Evolutionary conservation across 2,888 invertebrate genomes (phyloP), one percentile per base, ranked within the genome.

Genomic region (Agrotis ipsilon): DNA sequence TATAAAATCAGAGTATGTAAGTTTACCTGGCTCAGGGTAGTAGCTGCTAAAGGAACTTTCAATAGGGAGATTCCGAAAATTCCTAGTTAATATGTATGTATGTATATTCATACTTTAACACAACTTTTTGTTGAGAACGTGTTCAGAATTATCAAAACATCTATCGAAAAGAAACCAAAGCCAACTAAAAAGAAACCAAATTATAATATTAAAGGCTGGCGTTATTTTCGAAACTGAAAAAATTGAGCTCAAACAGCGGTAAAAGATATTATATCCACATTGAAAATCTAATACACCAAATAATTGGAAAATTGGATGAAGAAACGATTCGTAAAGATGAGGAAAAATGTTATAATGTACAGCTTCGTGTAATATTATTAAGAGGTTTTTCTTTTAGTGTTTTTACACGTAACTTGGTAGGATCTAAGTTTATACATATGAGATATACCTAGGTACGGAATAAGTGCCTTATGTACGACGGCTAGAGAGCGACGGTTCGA

Each of bases 41-140:
- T 4, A 19, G 43, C 39, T 32, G 52, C 11, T 68, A 16, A 49
- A 49, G 59, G n/a, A 49, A 66, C 49, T 43, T 60, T 64, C 51
- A 65, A 73, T 39, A 72, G 57, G 66, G 52, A 54, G 57, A 60
- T 68, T 68, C 52, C 39, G 46, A 21, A 52, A 58, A 68, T 66
- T 59, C 61, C 51, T 67, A 61, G 68, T 52, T 65, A 75, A 67
- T 76, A 75, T 79, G 51, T 57, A 32, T 27, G 27, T 27, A 27
- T 32, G 6, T 32, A 72, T 69, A 87, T 82, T 84, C 80, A 81
- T 86, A 88, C 83, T 83, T 80, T 62, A 84, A 78, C 83, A 87
- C 87, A 90, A 89, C 72, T 80, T 85, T 76, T 82, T 81, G 78
- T 86, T 70, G 60, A 60, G 63, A 39, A 75, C 80, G 72, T 82